These are phyloP conservation scores for Chitala chitala DNA, from an alignment of 2,113 vertebrate species.

Conservation along the genomic window DNA sequence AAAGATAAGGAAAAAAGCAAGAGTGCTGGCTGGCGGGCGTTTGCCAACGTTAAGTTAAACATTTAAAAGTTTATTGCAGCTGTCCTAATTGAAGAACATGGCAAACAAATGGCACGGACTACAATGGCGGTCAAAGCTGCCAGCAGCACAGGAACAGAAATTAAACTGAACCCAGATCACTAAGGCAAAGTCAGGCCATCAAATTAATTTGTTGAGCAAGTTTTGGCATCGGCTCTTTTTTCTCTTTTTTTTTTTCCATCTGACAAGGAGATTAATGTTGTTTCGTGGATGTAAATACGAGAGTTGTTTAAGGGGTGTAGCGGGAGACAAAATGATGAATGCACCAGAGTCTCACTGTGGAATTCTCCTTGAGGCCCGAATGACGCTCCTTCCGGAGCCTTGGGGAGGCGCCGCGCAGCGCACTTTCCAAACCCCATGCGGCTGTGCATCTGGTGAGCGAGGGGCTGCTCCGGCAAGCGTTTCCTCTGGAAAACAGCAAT, in stretches of 20 bases:
- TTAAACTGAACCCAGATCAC: not conserved
- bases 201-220: conserved; percentile 5
- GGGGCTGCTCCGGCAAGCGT: no score
- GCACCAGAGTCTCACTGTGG: conserved; percentile 22
- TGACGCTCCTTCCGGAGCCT: not conserved
- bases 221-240: not conserved
- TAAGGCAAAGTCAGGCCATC: not conserved
- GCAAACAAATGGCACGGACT: not conserved
- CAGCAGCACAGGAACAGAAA: not conserved
- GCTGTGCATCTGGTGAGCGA: no score
- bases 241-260: not conserved
- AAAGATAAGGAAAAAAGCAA: not conserved
- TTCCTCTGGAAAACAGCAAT: no score
- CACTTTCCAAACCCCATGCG: not conserved
- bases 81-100: not conserved
- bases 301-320: conserved; percentile 42
- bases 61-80: conserved; percentile 3
- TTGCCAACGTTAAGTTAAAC: not conserved
- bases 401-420: not conserved
- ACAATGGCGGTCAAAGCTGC: not conserved
- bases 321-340: conserved; percentile 49
- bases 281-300: conserved; percentile 39
- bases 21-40: not conserved
- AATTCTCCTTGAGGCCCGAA: not conserved
- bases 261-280: conserved; percentile 51